Conservation (phyloP, 2,113 vertebrate genomes). For the Oryzias celebensis region DNA sequence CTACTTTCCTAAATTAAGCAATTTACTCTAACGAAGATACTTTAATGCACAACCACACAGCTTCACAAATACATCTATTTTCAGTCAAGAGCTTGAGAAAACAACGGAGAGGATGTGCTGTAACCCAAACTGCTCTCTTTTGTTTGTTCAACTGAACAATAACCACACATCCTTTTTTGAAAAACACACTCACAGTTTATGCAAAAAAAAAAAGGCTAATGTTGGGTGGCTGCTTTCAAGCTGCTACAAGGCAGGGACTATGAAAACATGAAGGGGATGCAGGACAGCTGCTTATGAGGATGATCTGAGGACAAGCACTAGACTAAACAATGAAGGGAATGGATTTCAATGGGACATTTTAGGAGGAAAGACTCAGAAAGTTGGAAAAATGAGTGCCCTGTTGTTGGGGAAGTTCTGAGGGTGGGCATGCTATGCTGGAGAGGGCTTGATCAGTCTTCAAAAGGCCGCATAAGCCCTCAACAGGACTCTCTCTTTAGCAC, state of each 20-base stretch:
- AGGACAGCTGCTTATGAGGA: constrained; percentile 58
- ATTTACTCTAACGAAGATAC: too few species aligned
- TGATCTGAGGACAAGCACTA: constrained; percentile 68
- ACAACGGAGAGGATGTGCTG: background rate
- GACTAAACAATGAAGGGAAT: constrained; percentile 76
- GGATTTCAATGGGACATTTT: constrained; percentile 67
- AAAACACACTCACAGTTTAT: constrained; percentile 15
- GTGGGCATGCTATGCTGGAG: constrained; percentile 66
- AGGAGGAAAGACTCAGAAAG: constrained; percentile 51
- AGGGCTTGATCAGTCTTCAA: constrained; percentile 72
- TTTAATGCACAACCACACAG: constrained; percentile 8
- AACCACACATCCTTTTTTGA: constrained; percentile 27
- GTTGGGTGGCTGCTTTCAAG: constrained; percentile 22
- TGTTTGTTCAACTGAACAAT: constrained; percentile 38
- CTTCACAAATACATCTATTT: constrained; percentile 16
- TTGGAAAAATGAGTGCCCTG: constrained; percentile 56
- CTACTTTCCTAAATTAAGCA: constrained; percentile 6
- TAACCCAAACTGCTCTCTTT: constrained; percentile 33
- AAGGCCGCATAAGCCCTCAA: constrained; percentile 71
- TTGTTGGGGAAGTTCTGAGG: constrained; percentile 59
- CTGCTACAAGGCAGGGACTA: constrained; percentile 14
- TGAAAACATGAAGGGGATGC: constrained; percentile 45
- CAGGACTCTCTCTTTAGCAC: constrained; percentile 57
- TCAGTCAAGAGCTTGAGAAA: constrained; percentile 18
- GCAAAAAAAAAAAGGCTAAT: constrained; percentile 31